Base-by-base conservation (phyloP, 2,113 vertebrate genomes). In the Clupea harengus region DNA sequence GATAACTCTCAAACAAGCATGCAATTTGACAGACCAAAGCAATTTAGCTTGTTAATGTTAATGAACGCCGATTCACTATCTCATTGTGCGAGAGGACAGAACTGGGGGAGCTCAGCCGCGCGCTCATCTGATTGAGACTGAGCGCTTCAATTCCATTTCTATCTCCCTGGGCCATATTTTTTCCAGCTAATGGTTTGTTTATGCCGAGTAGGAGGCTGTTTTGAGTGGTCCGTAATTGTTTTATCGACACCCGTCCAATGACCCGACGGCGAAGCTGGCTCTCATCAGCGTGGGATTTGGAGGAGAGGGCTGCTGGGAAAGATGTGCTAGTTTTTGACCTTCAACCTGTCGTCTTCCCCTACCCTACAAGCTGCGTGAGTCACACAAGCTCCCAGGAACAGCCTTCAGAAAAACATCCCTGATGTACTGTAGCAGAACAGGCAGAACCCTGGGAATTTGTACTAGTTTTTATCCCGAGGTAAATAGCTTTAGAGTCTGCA, bases 181-280 rank as follows among this genome's bases (percentile, higher is more conserved):
- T 46, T 87, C 75, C 75, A 67, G 82, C 86, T 85, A 90, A 89
- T 89, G 78, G 85, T 82, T 87, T 91, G 83, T 90, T 88, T 90
- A 89, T 89, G 84, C 83, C 39, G 45, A 85, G 85, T 91, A 60
- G 85, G 86, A 84, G 57, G 90, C 84, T 82, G 75, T 85, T 90
- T 85, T 83, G 78, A 90, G 88, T 85, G 81, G 52, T 80, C 81
- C 82, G 82, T 89, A 91, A 91, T 90, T 85, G 89, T 90, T 91
- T 89, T 6, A 85, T 67, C 88, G 86, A 90, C 89, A 89, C 89
- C 84, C 60, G 88, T 82, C 87, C 72, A 91, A 75, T 17, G 67
- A 85, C 86, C 81, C 83, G 86, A 84, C 85, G 82, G 22, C 44
- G 86, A 86, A 13, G 39, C 10, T 89, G 82, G 80, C 47, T 75